phyloP scores from a whole-genome alignment of 2,797 vertebrate genomes.

The Alcedo atthis region DNA sequence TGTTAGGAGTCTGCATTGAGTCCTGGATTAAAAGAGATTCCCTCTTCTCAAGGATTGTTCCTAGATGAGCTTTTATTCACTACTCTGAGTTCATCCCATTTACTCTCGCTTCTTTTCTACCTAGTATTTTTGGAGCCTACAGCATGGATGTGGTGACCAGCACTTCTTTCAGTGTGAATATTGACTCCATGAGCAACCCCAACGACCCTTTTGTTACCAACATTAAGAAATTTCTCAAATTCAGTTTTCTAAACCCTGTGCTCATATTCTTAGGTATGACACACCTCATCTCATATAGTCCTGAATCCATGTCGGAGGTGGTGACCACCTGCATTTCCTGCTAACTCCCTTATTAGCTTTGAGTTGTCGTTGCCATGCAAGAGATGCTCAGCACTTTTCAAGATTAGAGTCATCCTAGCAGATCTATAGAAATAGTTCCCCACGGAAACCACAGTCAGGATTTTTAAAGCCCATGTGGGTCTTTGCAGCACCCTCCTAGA shows the following conservation, averaged over 20 bases:
- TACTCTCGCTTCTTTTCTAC: neutral
- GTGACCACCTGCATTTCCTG: neutral
- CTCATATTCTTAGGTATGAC: slow-evolving; percentile 70
- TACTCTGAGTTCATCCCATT: neutral
- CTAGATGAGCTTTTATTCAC: neutral
- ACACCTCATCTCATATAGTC: neutral
- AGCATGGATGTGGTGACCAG: slow-evolving; percentile 86
- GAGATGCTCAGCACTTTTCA: neutral
- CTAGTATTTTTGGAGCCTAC: slow-evolving; percentile 81
- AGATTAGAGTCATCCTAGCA: neutral
- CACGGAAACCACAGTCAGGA: neutral
- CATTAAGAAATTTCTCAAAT: slow-evolving; percentile 82
- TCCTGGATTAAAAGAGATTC: neutral
- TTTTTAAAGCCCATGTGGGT: neutral
- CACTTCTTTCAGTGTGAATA: slow-evolving; percentile 81
- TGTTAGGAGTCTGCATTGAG: neutral
- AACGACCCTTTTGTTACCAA: slow-evolving; percentile 80
- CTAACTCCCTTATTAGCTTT: neutral
- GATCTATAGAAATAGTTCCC: neutral
- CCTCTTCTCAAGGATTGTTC: neutral
- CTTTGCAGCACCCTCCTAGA: neutral
- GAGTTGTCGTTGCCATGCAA: neutral
- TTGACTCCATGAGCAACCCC: slow-evolving; percentile 81
- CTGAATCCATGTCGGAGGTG: accelerated
- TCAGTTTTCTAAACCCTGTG: slow-evolving; percentile 71